phyloP scores from a whole-genome alignment of 2,888 invertebrate genomes.

The Sympetrum striolatum region DNA sequence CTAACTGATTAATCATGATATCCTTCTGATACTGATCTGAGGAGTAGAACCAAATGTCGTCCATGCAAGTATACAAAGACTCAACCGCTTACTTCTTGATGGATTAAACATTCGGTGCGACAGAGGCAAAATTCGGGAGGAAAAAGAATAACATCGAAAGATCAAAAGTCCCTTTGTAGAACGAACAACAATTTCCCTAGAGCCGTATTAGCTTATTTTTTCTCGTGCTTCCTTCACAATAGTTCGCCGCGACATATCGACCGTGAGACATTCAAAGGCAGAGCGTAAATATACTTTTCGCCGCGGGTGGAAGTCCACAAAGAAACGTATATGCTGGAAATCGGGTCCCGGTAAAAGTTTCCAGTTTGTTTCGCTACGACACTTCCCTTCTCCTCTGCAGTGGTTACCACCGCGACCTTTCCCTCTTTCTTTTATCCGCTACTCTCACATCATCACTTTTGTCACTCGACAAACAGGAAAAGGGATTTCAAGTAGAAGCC shows the following conservation, averaged over 20 bases:
- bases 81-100: not conserved
- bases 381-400: not conserved
- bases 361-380: slow-evolving; percentile 37
- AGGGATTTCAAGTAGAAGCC: slow-evolving; percentile 27
- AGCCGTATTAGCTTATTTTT: not conserved
- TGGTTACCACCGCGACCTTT: not conserved
- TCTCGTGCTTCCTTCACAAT: not conserved
- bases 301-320: slow-evolving; percentile 13
- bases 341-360: slow-evolving; percentile 31
- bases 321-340: slow-evolving; percentile 24
- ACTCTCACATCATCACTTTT: slow-evolving; percentile 36
- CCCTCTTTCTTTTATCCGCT: not conserved
- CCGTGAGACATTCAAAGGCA: slow-evolving; percentile 10
- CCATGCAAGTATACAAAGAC: too few relatives aligned
- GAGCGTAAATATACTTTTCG: slow-evolving; percentile 8
- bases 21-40: not conserved
- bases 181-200: not conserved
- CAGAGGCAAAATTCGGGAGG: not conserved
- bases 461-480: slow-evolving; percentile 39
- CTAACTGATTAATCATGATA: too few relatives aligned
- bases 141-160: not conserved
- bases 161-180: not conserved
- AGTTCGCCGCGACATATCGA: not conserved
- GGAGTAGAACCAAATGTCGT: too few relatives aligned
- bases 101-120: not conserved